Evolutionary conservation across 2,797 vertebrate species (phyloP).

Genomic region (Pogonophryne albipinna): DNA sequence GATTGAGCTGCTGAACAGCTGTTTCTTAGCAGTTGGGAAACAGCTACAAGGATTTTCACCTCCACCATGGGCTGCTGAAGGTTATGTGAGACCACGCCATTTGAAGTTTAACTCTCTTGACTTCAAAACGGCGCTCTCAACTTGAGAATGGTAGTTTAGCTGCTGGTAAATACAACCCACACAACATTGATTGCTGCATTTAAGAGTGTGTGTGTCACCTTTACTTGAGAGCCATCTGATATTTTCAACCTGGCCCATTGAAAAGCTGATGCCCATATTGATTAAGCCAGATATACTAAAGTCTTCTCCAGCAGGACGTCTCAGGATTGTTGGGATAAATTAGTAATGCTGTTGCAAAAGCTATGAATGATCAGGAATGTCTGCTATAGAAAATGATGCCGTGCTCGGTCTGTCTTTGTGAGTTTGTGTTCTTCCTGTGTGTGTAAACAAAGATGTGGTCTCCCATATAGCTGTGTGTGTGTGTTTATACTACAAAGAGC

Average conservation of each 20-base stretch:
- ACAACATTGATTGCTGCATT: slow-evolving; percentile 49
- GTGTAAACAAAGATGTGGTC: slow-evolving; percentile 59
- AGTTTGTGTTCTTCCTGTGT: slow-evolving; percentile 44
- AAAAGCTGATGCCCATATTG: slow-evolving; percentile 46
- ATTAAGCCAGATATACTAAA: slow-evolving; percentile 48
- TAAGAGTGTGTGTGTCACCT: slow-evolving; percentile 40
- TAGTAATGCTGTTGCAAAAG: slow-evolving; percentile 34
- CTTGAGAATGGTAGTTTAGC: slow-evolving; percentile 32
- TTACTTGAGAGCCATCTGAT: slow-evolving; percentile 45
- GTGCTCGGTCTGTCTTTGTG: slow-evolving; percentile 28
- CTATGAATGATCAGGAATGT: slow-evolving; percentile 35
- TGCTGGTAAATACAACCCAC: slow-evolving; percentile 50
- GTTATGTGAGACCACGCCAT: slow-evolving; percentile 38
- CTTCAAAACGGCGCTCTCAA: slow-evolving; percentile 22
- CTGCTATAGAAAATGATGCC: slow-evolving; percentile 14
- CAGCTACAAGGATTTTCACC: slow-evolving; percentile 21
- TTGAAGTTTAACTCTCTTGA: slow-evolving; percentile 43
- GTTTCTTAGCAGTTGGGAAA: slow-evolving; percentile 43
- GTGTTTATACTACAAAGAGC: slow-evolving; percentile 46
- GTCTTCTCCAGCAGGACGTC: slow-evolving; percentile 34
- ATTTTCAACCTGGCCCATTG: slow-evolving; percentile 41
- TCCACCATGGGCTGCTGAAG: slow-evolving; percentile 39
- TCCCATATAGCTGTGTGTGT: slow-evolving; percentile 40
- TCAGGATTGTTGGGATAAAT: slow-evolving; percentile 33
- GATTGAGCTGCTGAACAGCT: slow-evolving; percentile 48